Base-by-base conservation (phyloP, 2,113 vertebrate genomes). In the Micromys minutus region DNA sequence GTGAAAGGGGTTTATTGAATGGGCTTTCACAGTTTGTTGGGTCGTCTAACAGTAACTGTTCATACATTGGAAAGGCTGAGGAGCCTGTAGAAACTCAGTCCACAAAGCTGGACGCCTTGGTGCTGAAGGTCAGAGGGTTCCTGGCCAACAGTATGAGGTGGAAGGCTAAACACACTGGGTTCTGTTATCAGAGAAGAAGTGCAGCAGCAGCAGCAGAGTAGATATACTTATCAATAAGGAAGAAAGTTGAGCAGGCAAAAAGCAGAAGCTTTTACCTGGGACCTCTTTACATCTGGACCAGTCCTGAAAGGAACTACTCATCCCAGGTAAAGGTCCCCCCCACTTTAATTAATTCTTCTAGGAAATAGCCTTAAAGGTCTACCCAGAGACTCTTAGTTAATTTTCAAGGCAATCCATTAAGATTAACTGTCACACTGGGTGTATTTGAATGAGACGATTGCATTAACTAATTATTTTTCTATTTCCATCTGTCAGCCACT, bases 401-500 rank as follows among this genome's bases (percentile, higher is more conserved):
- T n/a, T 39, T n/a, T 57, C 11, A 11, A 57, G 34, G 21, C 36
- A 57, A 9, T 22, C 50, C 9, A 22, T n/a, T 36, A 80, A 57
- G 79, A 81, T 57, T 34, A n/a, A n/a, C 39, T 24, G 16, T 24
- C 21, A 26, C 55, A 59, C 72, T 77, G 80, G 80, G 19, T 42
- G 72, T 42, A 74, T 72, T n/a, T 92, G 89, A 89, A 88, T 89
- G 80, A 86, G 22, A 87, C 22, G 81, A 81, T 69, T 42, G 36
- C 31, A 89, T 95, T 94, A 90, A 26, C 61, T 90, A 94, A 95
- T 72, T 93, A 83, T 24, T 52, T 93, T 93, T 94, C 65, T 50
- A 24, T 19, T 96, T 19, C n/a, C 65, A 83, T 89, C 77, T 83
- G 59, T 57, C 87, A 89, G 79, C 34, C 52, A 47, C 72, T 86